phyloP scores from a whole-genome alignment of 2,888 invertebrate species.

The Hydrotaea diabolus region DNA sequence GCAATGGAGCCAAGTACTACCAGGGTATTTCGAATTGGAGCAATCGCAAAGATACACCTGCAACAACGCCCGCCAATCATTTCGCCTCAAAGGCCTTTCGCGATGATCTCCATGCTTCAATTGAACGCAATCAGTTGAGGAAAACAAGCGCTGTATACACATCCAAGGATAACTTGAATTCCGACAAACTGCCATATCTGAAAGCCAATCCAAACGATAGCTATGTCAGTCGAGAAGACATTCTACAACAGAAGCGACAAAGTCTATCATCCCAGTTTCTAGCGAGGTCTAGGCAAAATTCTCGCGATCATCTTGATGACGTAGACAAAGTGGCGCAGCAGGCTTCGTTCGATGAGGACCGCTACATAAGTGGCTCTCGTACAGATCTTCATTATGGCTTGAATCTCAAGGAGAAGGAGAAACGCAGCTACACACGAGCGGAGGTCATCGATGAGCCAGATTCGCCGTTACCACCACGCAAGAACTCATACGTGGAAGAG shows the following conservation, averaged over 20 bases:
- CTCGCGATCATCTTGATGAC: conserved; percentile 78
- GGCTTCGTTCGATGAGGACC: conserved; percentile 70
- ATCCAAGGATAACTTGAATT: conserved; percentile 61
- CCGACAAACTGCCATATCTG: conserved; percentile 49
- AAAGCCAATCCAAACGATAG: conserved; percentile 70
- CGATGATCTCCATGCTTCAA: conserved; percentile 79
- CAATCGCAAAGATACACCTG: conserved; percentile 82
- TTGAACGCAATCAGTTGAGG: conserved; percentile 78
- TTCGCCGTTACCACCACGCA: conserved; percentile 52
- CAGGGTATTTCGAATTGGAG: conserved; percentile 92
- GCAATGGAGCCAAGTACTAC: conserved; percentile 81
- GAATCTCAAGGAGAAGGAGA: conserved; percentile 69
- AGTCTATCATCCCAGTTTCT: conserved; percentile 77
- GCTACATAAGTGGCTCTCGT: conserved; percentile 74
- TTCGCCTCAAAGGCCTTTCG: conserved; percentile 80
- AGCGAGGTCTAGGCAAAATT: conserved; percentile 76
- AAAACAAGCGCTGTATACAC: conserved; percentile 71
- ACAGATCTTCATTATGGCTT: conserved; percentile 74
- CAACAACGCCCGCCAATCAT: conserved; percentile 73
- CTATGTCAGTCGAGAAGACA: conserved; percentile 79
- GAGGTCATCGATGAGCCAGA: conserved; percentile 58
- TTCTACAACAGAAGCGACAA: conserved; percentile 79
- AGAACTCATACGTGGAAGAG: conserved; percentile 66
- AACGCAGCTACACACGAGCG: conserved; percentile 69
- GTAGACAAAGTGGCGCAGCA: conserved; percentile 71